These are phyloP conservation scores for Enteromius thamalakanensis DNA, from an alignment of 2,797 vertebrate species.

Conservation along the genomic window DNA sequence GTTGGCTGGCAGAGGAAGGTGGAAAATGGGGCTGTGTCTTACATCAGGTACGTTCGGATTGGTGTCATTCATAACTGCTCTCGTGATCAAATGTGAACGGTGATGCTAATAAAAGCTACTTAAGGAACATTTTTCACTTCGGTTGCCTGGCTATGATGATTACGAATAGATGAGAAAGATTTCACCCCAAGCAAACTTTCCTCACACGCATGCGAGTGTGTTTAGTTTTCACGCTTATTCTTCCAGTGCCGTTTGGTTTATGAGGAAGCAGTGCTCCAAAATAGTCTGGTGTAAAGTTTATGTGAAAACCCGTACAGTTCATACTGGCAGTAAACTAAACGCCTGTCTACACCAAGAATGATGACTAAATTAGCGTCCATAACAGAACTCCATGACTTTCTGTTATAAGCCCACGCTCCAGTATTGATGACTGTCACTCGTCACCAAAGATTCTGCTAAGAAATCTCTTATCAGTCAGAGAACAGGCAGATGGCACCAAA, in stretches of 20 bases:
- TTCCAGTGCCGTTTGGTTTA: background rate
- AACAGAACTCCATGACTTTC: background rate
- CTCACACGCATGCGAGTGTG: constrained; percentile 1
- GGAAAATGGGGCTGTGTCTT: constrained; percentile 84
- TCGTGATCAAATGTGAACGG: background rate
- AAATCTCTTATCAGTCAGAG: background rate
- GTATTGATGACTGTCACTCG: background rate
- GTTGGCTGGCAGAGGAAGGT: constrained; percentile 92
- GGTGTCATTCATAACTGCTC: background rate
- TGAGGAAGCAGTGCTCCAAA: background rate
- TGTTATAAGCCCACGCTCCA: background rate
- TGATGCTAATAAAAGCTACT: constrained; percentile 1
- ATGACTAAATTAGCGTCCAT: background rate
- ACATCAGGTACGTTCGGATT: constrained; percentile 81
- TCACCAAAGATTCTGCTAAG: background rate
- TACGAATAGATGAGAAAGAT: constrained; percentile 31
- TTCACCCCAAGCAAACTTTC: constrained; percentile 22
- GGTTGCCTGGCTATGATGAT: constrained; percentile 36
- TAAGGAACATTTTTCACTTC: constrained; percentile 1
- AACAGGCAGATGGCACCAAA: background rate
- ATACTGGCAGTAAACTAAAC: background rate
- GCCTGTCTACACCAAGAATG: background rate
- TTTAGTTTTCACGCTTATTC: constrained; percentile 27
- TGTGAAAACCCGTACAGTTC: background rate
- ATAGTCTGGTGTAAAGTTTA: background rate